Evolutionary conservation across 2,888 invertebrate species (phyloP), one percentile per base, ranked within the genome.

Genomic region (Erebia aethiops): DNA sequence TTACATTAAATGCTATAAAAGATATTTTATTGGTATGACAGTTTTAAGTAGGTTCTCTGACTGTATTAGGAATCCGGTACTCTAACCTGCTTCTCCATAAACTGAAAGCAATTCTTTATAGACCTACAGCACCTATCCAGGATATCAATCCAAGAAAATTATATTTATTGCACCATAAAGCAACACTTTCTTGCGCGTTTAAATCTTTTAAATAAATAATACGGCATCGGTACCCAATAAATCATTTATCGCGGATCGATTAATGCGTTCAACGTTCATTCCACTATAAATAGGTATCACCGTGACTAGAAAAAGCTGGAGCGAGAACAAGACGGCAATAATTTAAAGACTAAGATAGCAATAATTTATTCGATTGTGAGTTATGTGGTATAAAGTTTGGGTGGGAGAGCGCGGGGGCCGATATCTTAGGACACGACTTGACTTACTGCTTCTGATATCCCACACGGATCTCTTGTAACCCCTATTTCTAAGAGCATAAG

Each of bases 311-410:
- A 75, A 76, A 75, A 81, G 86, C 87, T 88, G 83, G 82, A 84
- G 82, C 80, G 81, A 76, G 85, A 84, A 84, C 84, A 85, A 84
- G 69, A 74, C 72, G 63, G 74, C 72, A 74, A 74, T 74, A 72
- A 74, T 57, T 72, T 74, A 67, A 67, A 72, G 84, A 86, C 87
- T 88, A 88, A 87, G 85, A 86, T 84, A 82, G 86, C 84, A 85
- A 89, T 90, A 89, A 88, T 82, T 91, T 90, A 91, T 89, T 87
- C 87, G 80, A 82, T 81, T 82, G 87, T 89, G 90, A 92, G 86
- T 92, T 90, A 92, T 88, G 84, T 87, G 81, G 85, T 86, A 88
- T 87, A 85, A 89, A 87, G 87, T 88, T 87, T 84, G 87, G 87
- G 90, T 90, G 85, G 88, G 83, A 84, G 76, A 79, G 81, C 80